phyloP scores from a whole-genome alignment of 2,113 vertebrate species.

The Oceanites oceanicus region DNA sequence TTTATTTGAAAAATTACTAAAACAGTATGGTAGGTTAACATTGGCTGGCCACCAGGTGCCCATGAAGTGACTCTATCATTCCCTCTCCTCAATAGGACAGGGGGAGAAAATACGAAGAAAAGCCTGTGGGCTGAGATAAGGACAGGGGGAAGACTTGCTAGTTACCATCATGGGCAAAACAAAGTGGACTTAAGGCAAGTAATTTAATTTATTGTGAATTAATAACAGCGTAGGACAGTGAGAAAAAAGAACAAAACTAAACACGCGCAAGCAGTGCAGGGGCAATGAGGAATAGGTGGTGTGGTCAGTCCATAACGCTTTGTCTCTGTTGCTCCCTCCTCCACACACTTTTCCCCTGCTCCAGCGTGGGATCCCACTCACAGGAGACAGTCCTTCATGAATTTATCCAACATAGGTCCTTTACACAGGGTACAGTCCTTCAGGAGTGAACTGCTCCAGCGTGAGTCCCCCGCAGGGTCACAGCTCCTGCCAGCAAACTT shows the following conservation, averaged over 20 bases:
- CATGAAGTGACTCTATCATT: neutral
- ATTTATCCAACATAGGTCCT: neutral
- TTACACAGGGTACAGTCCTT: neutral
- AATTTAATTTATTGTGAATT: neutral
- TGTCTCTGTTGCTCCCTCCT: neutral
- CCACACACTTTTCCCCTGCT: neutral
- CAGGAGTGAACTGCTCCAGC: neutral
- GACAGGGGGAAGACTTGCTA: neutral
- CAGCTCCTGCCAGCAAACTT: neutral
- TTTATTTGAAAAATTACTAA: neutral
- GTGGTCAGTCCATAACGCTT: neutral
- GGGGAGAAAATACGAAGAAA: neutral
- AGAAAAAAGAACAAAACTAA: neutral
- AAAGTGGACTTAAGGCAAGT: neutral
- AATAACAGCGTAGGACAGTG: neutral
- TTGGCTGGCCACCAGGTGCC: neutral
- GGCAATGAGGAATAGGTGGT: neutral
- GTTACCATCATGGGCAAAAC: neutral
- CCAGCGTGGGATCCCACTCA: neutral
- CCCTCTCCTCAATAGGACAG: neutral
- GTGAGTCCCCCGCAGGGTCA: neutral
- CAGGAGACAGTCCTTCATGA: neutral
- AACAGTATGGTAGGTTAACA: neutral
- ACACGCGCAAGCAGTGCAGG: neutral
- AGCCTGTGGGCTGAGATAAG: neutral